Percentiles rank a stretch among this genome's conserved stretches.
These are phyloP conservation scores for Porites lobata DNA, from an alignment of 92 coral and sea anemone genomes.

Conservation along the genomic window DNA sequence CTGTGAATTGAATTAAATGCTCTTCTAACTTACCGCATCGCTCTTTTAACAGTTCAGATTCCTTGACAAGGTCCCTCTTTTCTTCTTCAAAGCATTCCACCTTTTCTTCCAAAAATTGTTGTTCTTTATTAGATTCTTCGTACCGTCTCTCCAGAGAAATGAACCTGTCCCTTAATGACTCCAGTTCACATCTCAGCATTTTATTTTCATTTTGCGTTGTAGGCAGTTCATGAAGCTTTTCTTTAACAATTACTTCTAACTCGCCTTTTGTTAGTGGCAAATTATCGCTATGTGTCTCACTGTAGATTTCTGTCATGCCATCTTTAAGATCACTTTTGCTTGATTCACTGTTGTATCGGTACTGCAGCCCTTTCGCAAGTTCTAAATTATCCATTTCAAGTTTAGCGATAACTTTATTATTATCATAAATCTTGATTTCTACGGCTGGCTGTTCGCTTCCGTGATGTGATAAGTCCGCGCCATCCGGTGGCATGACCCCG, in stretches of 20 bases:
- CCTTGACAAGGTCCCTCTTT: constrained; percentile 31
- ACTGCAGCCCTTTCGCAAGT: constrained; percentile 12
- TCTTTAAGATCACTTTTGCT: not conserved
- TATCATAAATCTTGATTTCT: constrained; percentile 37
- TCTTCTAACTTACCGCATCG: constrained; percentile 15
- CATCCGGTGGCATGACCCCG: not conserved
- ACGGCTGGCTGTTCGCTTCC: not conserved
- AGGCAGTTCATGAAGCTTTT: constrained; percentile 29
- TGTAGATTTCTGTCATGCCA: not conserved
- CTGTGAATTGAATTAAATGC: constrained; percentile 8
- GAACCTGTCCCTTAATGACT: constrained; percentile 13
- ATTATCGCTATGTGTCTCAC: constrained; percentile 24
- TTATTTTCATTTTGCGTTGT: constrained; percentile 38
- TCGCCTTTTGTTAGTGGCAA: constrained; percentile 12
- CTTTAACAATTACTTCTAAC: constrained; percentile 18
- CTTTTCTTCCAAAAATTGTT: constrained; percentile 45
- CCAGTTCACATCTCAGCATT: constrained; percentile 18
- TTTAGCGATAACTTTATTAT: constrained; percentile 38
- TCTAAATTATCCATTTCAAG: constrained; percentile 38
- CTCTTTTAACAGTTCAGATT: constrained; percentile 23
- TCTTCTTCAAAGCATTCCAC: constrained; percentile 18
- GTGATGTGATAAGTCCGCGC: constrained; percentile 6
- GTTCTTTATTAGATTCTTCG: constrained; percentile 39
- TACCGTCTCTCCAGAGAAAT: constrained; percentile 37
- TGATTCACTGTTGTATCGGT: not conserved